Conservation (phyloP, 92 coral and sea anemone genomes). For the Diadumene lineata region DNA sequence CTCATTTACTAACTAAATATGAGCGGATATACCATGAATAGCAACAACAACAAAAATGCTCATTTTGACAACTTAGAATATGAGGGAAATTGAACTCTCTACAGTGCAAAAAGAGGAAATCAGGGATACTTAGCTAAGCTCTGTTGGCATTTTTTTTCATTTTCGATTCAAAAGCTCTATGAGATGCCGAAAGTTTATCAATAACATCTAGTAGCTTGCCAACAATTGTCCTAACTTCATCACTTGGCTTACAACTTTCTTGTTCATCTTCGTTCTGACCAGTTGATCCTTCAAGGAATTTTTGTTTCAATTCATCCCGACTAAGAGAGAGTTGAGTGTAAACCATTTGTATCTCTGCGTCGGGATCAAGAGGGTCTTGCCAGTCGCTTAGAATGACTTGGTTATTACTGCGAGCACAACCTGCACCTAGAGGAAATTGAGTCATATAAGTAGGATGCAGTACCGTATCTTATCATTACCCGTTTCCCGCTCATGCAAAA, state of each 20-base stretch:
- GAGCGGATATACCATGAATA: too few relatives aligned
- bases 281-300: constrained; percentile 49
- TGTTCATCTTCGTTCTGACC: constrained; percentile 21
- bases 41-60: too few relatives aligned
- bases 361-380: constrained; percentile 98
- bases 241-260: constrained; percentile 35
- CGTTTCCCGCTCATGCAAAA: too few relatives aligned
- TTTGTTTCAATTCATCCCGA: constrained; percentile 70
- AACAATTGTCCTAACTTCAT: constrained; percentile 40
- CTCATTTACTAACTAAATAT: not conserved
- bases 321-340: constrained; percentile 83
- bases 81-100: too few relatives aligned
- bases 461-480: too few relatives aligned
- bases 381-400: constrained; percentile 93
- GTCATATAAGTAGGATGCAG: not conserved
- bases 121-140: not conserved
- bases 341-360: constrained; percentile 89
- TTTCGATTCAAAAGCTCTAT: constrained; percentile 38
- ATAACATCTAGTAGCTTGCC: constrained; percentile 58
- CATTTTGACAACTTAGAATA: too few relatives aligned
- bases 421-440: not conserved
- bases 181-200: constrained; percentile 61
- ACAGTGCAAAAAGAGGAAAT: too few relatives aligned
- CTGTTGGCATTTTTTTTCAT: not conserved
- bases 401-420: constrained; percentile 41